Evolutionary conservation across 2,113 vertebrate genomes (phyloP).

Genomic region (Turnix velox): DNA sequence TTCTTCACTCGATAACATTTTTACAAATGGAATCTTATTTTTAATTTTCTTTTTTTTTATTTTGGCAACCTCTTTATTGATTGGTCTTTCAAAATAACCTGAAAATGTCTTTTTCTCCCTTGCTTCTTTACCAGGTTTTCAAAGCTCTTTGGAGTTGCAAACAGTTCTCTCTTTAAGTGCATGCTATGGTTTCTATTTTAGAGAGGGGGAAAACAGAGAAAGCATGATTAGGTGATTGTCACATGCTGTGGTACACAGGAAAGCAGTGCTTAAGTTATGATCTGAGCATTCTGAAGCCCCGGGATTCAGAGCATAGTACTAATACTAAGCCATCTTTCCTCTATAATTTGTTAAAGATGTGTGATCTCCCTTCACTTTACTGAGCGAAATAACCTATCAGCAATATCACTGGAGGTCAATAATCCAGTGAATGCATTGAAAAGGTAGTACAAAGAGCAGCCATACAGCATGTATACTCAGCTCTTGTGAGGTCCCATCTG

Average conservation of each 20-base stretch:
- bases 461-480: neutral
- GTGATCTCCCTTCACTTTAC: neutral
- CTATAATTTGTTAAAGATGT: neutral
- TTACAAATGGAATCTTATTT: neutral
- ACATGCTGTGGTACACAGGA: fast-evolving
- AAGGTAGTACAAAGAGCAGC: neutral
- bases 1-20: neutral
- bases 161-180: neutral
- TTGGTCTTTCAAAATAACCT: neutral
- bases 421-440: neutral
- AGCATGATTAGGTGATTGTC: neutral
- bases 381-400: neutral
- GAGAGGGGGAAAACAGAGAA: neutral
- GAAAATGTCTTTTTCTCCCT: neutral
- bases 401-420: neutral
- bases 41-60: neutral
- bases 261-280: neutral
- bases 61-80: neutral
- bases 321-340: neutral
- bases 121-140: neutral
- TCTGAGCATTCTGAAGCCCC: neutral
- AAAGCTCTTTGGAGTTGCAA: neutral
- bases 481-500: too few species aligned
- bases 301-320: neutral
- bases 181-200: neutral